These are phyloP conservation scores for Thereva nobilitata DNA, from an alignment of 2,888 invertebrate genomes.

Conservation along the genomic window DNA sequence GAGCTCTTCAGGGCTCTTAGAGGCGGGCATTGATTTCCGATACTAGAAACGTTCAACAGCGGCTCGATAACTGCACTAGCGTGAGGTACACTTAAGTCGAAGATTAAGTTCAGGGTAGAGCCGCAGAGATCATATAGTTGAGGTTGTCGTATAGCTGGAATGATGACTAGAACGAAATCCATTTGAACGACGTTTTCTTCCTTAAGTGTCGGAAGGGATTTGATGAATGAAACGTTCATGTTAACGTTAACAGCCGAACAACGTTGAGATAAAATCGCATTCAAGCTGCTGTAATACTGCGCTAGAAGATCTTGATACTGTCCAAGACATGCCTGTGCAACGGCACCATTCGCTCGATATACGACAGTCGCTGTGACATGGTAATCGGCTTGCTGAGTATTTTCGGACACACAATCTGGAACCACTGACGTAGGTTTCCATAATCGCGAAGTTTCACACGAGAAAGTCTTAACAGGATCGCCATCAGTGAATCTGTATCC, in stretches of 20 bases:
- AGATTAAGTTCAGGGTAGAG: slow-evolving; percentile 88
- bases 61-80: slow-evolving; percentile 90
- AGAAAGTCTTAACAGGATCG: slow-evolving; percentile 82
- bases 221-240: slow-evolving; percentile 89
- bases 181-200: slow-evolving; percentile 89
- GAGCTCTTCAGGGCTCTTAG: slow-evolving; percentile 82
- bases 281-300: slow-evolving; percentile 79
- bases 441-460: slow-evolving; percentile 77
- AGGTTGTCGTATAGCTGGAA: slow-evolving; percentile 85
- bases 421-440: slow-evolving; percentile 90
- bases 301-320: slow-evolving; percentile 83
- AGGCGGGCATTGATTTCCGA: slow-evolving; percentile 92
- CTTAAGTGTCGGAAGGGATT: slow-evolving; percentile 75
- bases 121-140: slow-evolving; percentile 94
- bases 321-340: slow-evolving; percentile 78
- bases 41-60: slow-evolving; percentile 82
- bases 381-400: slow-evolving; percentile 93
- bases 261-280: slow-evolving; percentile 81
- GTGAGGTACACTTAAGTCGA: slow-evolving; percentile 90
- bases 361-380: slow-evolving; percentile 85
- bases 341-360: slow-evolving; percentile 88
- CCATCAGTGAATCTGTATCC: slow-evolving; percentile 91
- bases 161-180: slow-evolving; percentile 85
- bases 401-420: slow-evolving; percentile 93
- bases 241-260: slow-evolving; percentile 94